phyloP scores from a whole-genome alignment of 1,140 invertebrate species.

The Mercenaria mercenaria region DNA sequence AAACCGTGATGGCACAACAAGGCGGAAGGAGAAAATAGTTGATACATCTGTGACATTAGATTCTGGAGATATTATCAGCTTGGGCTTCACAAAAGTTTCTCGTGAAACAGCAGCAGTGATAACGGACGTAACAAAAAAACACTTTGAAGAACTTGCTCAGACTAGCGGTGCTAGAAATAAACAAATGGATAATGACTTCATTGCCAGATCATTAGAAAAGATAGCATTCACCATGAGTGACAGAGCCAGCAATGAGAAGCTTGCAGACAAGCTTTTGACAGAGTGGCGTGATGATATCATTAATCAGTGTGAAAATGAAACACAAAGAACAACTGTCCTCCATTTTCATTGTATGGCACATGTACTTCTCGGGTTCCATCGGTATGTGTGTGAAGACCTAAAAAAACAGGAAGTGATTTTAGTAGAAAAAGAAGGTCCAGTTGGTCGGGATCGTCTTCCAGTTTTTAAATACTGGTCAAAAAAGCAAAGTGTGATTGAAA shows the following conservation, averaged over 20 bases:
- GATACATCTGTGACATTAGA: conserved; percentile 60
- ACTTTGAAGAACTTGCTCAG: conserved; percentile 19
- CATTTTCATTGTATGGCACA: conserved; percentile 12
- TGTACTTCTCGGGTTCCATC: conserved; percentile 15
- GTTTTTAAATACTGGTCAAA: background rate
- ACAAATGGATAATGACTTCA: background rate
- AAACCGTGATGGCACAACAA: conserved; percentile 50
- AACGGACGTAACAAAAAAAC: background rate
- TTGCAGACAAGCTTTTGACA: conserved; percentile 24
- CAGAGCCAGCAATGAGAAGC: conserved; percentile 45
- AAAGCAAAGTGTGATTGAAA: background rate
- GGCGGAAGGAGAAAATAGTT: conserved; percentile 51
- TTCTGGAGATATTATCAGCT: conserved; percentile 50
- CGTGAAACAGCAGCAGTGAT: conserved; percentile 35
- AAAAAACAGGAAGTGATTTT: background rate
- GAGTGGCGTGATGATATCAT: conserved; percentile 31
- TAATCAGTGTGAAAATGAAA: background rate
- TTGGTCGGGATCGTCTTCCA: background rate
- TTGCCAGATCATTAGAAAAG: conserved; percentile 46
- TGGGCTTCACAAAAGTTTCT: conserved; percentile 31
- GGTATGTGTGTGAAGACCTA: background rate
- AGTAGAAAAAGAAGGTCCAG: background rate
- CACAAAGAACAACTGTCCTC: background rate
- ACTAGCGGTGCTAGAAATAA: background rate
- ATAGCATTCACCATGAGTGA: conserved; percentile 53